These are phyloP conservation scores for Dolichomitus sp. DNA, from an alignment of 2,888 invertebrate species.

Conservation along the genomic window DNA sequence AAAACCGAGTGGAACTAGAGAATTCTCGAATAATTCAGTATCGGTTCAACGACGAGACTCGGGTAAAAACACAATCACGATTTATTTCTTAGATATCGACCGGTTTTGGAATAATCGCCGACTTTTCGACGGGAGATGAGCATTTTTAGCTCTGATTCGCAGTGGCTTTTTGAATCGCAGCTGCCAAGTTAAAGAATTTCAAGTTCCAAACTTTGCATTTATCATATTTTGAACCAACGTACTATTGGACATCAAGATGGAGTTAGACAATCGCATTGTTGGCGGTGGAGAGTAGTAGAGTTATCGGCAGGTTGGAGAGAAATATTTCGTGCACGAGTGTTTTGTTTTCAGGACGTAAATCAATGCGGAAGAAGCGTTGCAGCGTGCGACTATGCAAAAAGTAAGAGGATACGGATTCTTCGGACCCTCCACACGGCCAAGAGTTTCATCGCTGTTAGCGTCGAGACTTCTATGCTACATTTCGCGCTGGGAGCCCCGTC, in stretches of 20 bases:
- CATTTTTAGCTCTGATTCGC: not conserved
- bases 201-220: not conserved
- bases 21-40: constrained; percentile 18
- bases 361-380: constrained; percentile 39
- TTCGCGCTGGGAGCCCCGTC: constrained; percentile 35
- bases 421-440: constrained; percentile 8
- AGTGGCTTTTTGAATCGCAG: not conserved
- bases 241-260: constrained; percentile 42
- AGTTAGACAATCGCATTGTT: constrained; percentile 17
- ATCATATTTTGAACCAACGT: not conserved
- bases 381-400: constrained; percentile 26
- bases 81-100: constrained; percentile 16
- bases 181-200: constrained; percentile 13
- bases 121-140: constrained; percentile 1
- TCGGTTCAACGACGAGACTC: not conserved
- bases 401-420: constrained; percentile 39
- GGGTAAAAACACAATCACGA: constrained; percentile 14
- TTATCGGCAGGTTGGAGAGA: constrained; percentile 28
- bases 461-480: constrained; percentile 28
- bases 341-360: constrained; percentile 44
- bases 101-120: constrained; percentile 13
- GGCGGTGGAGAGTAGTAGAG: not conserved
- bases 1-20: not conserved
- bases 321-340: constrained; percentile 1
- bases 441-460: not conserved